A percentile compares a stretch with the other conserved stretches of the same genome.
Evolutionary conservation across 2,797 vertebrate species (phyloP).

Genomic region (Sciaenops ocellatus): DNA sequence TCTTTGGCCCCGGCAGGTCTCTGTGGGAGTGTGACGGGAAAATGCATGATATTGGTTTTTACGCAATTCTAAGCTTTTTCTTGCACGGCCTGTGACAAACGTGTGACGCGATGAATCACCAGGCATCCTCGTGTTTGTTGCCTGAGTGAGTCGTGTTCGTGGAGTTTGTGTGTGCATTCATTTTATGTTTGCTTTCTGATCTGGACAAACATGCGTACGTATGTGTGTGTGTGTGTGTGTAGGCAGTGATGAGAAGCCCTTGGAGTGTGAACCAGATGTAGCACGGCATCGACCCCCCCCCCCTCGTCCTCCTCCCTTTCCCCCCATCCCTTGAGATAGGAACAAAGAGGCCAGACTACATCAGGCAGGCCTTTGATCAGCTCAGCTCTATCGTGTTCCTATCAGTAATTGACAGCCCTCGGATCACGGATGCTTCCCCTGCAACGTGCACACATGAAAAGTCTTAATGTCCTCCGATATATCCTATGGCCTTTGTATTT

Average conservation of each 20-base stretch:
- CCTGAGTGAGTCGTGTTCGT: neutral
- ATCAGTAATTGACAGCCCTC: slow-evolving; percentile 74
- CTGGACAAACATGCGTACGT: slow-evolving; percentile 9
- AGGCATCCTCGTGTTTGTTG: neutral
- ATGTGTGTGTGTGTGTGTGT: slow-evolving; percentile 22
- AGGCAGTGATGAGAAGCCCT: slow-evolving; percentile 41
- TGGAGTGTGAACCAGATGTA: slow-evolving; percentile 58
- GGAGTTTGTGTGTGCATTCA: slow-evolving; percentile 16
- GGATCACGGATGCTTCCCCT: slow-evolving; percentile 39
- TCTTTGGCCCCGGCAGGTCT: slow-evolving; percentile 40
- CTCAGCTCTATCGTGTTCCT: slow-evolving; percentile 53
- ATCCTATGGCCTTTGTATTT: slow-evolving; percentile 17
- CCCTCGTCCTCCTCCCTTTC: neutral
- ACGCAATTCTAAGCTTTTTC: slow-evolving; percentile 10
- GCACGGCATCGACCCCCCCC: slow-evolving; percentile 30
- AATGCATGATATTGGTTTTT: slow-evolving; percentile 18
- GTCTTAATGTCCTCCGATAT: slow-evolving; percentile 3
- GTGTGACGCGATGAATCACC: neutral
- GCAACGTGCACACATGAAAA: slow-evolving; percentile 27
- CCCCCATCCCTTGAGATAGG: slow-evolving; percentile 68
- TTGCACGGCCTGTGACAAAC: neutral
- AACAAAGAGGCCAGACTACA: slow-evolving; percentile 80
- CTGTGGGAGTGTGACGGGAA: slow-evolving; percentile 6
- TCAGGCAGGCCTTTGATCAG: slow-evolving; percentile 78
- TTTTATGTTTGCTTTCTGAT: slow-evolving; percentile 49